Evolutionary conservation across 2,113 vertebrate genomes (phyloP).

Genomic region (Archilochus colubris): DNA sequence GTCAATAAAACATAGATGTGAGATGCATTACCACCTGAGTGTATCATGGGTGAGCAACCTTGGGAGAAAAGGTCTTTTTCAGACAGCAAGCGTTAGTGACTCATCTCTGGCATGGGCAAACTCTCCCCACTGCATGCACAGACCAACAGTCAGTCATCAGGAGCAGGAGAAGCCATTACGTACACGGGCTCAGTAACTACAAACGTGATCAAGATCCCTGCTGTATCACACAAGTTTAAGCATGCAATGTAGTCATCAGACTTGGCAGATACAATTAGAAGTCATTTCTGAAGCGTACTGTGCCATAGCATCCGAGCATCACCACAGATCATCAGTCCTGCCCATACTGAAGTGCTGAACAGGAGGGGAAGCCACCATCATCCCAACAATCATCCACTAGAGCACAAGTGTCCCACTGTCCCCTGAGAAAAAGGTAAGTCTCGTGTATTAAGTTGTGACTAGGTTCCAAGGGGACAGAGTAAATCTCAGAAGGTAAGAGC

Average conservation of each 20-base stretch:
- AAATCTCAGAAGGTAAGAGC: not conserved
- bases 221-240: not conserved
- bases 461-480: not conserved
- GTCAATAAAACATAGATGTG: not conserved
- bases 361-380: not conserved
- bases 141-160: not conserved
- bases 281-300: rapidly evolving
- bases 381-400: not conserved
- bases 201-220: not conserved
- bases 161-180: not conserved
- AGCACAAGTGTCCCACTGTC: not conserved
- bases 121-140: not conserved
- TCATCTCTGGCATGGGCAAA: not conserved
- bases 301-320: not conserved
- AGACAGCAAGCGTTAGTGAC: not conserved
- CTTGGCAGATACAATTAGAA: not conserved
- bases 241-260: rapidly evolving
- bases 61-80: not conserved
- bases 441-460: rapidly evolving
- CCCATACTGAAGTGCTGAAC: not conserved
- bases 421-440: not conserved
- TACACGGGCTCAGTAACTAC: not conserved
- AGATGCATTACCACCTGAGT: slow-evolving; percentile 2
- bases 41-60: slow-evolving; percentile 1
- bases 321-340: not conserved